Evolutionary conservation across 2,113 vertebrate genomes (phyloP).

Genomic region (Hipposideros armiger): DNA sequence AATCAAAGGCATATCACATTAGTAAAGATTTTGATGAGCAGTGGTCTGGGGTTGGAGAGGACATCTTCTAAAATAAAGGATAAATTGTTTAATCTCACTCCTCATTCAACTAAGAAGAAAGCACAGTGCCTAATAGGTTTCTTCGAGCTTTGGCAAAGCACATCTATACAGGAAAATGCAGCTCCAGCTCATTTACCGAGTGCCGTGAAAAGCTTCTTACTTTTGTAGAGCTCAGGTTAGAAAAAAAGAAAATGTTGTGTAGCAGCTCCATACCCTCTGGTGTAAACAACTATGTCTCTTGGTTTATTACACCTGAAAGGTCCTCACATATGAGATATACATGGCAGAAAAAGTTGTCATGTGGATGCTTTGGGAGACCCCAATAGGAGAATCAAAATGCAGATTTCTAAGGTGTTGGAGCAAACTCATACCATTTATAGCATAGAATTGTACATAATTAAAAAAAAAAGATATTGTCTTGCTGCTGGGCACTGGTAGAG

Average conservation of each 20-base stretch:
- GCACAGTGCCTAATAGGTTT: neutral
- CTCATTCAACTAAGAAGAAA: neutral
- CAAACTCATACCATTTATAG: neutral
- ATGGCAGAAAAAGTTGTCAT: neutral
- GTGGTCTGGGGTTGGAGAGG: neutral
- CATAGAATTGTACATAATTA: neutral
- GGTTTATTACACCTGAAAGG: neutral
- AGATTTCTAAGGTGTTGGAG: neutral
- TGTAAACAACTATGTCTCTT: neutral
- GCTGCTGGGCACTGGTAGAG: neutral
- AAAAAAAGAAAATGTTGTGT: neutral
- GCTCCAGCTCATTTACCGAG: neutral
- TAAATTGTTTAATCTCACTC: neutral
- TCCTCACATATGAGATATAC: neutral
- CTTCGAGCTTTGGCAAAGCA: neutral
- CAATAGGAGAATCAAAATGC: neutral
- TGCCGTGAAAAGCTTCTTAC: neutral
- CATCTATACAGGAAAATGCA: neutral
- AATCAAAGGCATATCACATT: neutral
- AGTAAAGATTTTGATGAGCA: neutral
- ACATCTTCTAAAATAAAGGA: neutral
- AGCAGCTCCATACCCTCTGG: neutral
- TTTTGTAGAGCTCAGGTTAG: neutral
- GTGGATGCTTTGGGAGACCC: neutral
- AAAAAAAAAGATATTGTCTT: neutral